phyloP scores from a whole-genome alignment of 2,797 vertebrate genomes.

The Notoglanidium macrostoma region DNA sequence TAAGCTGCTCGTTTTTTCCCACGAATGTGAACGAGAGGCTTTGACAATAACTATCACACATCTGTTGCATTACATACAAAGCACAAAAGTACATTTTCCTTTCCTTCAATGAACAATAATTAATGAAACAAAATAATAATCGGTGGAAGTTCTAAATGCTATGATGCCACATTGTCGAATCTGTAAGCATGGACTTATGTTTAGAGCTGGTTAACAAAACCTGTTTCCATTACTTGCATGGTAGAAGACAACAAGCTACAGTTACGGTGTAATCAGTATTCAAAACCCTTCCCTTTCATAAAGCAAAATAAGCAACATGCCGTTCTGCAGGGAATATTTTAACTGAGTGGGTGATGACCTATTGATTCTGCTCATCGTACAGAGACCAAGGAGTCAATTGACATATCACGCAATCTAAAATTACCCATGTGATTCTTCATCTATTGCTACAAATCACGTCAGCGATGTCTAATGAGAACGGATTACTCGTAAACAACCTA shows the following conservation, averaged over 20 bases:
- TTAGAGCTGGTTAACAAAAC: neutral
- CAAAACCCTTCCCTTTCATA: neutral
- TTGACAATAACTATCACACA: slow-evolving; percentile 7
- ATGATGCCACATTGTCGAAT: neutral
- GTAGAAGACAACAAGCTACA: neutral
- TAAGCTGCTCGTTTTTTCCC: neutral
- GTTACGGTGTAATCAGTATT: neutral
- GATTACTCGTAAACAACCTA: slow-evolving; percentile 7
- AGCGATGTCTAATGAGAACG: neutral
- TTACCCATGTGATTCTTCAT: neutral
- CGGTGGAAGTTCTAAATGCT: neutral
- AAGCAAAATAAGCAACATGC: too few species aligned
- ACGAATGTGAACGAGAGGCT: neutral
- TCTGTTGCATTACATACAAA: slow-evolving; percentile 1
- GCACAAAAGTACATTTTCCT: slow-evolving; percentile 6
- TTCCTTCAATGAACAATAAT: neutral
- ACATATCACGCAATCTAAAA: neutral
- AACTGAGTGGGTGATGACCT: neutral
- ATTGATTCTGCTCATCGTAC: neutral
- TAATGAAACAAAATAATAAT: neutral
- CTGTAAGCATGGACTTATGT: neutral
- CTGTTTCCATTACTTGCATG: neutral
- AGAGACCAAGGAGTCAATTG: neutral
- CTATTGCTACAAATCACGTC: slow-evolving; percentile 20
- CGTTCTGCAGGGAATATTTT: neutral